Conservation (phyloP, 2,888 invertebrate genomes). For the Tiliacea citrago region DNA sequence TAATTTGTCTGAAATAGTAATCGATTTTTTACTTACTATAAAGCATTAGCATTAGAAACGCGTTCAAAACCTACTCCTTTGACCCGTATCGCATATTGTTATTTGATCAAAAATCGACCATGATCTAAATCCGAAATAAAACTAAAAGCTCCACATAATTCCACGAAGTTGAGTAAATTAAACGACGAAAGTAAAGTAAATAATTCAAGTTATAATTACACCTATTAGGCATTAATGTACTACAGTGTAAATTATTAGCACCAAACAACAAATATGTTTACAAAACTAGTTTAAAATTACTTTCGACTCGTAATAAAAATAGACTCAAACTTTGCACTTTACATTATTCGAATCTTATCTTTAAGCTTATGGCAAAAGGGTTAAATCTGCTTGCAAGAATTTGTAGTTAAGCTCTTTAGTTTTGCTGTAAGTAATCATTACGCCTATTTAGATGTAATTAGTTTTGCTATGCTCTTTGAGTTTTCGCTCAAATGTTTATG, state of each 20-base stretch:
- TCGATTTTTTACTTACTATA: too few relatives aligned
- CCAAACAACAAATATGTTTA: slow-evolving; percentile 25
- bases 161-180: not conserved
- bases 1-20: not conserved
- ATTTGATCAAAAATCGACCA: slow-evolving; percentile 15
- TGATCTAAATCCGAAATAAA: slow-evolving; percentile 20
- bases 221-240: slow-evolving; percentile 5
- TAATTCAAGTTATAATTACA: not conserved
- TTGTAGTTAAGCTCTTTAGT: slow-evolving; percentile 9
- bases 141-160: slow-evolving; percentile 7
- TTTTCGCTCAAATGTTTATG: slow-evolving; percentile 22
- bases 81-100: not conserved
- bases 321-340: not conserved
- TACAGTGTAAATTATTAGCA: slow-evolving; percentile 20
- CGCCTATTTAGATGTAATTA: slow-evolving; percentile 41
- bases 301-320: not conserved
- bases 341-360: not conserved
- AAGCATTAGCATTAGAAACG: too few relatives aligned
- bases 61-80: not conserved
- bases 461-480: slow-evolving; percentile 31
- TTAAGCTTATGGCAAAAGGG: not conserved
- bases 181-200: not conserved
- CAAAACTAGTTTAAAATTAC: slow-evolving; percentile 35
- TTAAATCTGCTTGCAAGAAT: not conserved
- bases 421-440: slow-evolving; percentile 22